These are phyloP conservation scores for Lophius americanus DNA, from an alignment of 2,797 vertebrate species.

Conservation along the genomic window DNA sequence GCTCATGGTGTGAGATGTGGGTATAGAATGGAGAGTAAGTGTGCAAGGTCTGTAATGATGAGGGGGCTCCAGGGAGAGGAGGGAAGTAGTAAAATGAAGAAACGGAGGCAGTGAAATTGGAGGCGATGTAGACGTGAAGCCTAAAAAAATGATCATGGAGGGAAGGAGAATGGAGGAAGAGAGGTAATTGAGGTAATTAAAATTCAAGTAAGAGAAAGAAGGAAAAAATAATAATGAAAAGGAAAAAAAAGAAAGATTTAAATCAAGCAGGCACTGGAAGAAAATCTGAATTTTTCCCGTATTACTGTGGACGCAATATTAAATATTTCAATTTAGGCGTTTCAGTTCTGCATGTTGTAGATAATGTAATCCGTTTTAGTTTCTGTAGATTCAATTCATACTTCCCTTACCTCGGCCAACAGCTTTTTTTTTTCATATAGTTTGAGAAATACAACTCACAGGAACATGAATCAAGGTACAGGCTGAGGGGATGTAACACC, in stretches of 20 bases:
- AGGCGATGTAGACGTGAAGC: conserved; percentile 33
- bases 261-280: conserved; percentile 26
- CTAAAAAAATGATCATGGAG: conserved; percentile 23
- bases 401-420: conserved; percentile 4
- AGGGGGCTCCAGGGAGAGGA: conserved; percentile 28
- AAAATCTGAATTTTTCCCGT: conserved; percentile 46
- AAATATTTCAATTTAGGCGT: conserved; percentile 31
- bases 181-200: conserved; percentile 30
- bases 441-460: not conserved
- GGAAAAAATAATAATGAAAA: conserved; percentile 56
- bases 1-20: conserved; percentile 47
- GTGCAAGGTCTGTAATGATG: conserved; percentile 49
- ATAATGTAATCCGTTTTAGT: conserved; percentile 10
- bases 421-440: not conserved
- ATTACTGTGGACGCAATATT: conserved; percentile 23
- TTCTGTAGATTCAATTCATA: conserved; percentile 13
- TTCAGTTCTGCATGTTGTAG: conserved; percentile 22
- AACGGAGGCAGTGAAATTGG: conserved; percentile 24
- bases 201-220: conserved; percentile 46
- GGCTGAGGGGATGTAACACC: conserved; percentile 3
- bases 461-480: conserved; percentile 10
- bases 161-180: conserved; percentile 55
- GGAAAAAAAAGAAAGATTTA: conserved; percentile 44
- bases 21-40: conserved; percentile 50
- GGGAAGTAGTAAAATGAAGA: conserved; percentile 10